Evolutionary conservation across 2,888 invertebrate genomes (phyloP).

Genomic region (Polyommatus icarus): DNA sequence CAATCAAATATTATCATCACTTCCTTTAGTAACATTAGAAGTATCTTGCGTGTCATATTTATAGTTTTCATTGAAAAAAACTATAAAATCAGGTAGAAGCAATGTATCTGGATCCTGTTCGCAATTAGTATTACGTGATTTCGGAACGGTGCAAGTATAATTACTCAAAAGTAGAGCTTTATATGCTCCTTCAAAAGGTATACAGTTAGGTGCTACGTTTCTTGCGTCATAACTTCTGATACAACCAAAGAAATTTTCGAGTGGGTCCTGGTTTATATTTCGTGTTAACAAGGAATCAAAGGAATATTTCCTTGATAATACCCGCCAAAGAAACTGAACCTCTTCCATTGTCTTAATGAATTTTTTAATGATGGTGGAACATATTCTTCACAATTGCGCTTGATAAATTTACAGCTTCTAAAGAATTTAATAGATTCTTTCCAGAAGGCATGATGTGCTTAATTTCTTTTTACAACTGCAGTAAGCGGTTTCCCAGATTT

Average conservation of each 20-base stretch:
- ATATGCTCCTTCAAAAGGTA: slow-evolving; percentile 37
- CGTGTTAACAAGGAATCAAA: slow-evolving; percentile 37
- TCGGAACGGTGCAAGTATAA: slow-evolving; percentile 25
- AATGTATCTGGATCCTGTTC: slow-evolving; percentile 33
- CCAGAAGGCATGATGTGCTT: background rate
- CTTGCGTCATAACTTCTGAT: slow-evolving; percentile 37
- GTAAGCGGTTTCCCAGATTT: background rate
- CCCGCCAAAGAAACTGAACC: slow-evolving; percentile 29
- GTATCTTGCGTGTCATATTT: background rate
- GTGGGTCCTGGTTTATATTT: slow-evolving; percentile 38
- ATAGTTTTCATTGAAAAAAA: slow-evolving; percentile 32
- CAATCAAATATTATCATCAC: background rate
- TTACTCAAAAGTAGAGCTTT: slow-evolving; percentile 37
- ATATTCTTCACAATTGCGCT: background rate
- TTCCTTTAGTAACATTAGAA: background rate
- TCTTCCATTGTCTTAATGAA: background rate
- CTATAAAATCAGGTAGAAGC: slow-evolving; percentile 26
- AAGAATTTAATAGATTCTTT: background rate
- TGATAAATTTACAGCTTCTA: background rate
- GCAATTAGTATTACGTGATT: slow-evolving; percentile 33
- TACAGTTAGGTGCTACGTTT: slow-evolving; percentile 35
- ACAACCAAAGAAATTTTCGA: slow-evolving; percentile 40
- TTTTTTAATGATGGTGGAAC: background rate
- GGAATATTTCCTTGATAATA: slow-evolving; percentile 34
- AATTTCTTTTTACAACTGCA: background rate